Evolutionary conservation across 2,888 invertebrate species (phyloP).

Genomic region (Cosmopolites sordidus): DNA sequence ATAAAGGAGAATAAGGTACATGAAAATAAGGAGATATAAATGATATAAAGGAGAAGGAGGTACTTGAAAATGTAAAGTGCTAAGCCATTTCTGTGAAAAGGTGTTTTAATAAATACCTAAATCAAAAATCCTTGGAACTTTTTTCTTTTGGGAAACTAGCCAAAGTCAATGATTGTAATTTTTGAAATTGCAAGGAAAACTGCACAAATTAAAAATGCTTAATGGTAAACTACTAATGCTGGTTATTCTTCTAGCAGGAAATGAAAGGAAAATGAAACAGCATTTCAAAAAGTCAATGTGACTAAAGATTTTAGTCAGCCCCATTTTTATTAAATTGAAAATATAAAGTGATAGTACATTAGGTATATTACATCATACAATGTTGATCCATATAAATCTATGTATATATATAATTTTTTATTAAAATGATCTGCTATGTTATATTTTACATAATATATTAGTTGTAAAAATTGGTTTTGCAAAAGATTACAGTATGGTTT

Average conservation of each 20-base stretch:
- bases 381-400: conserved; percentile 46
- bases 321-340: conserved; percentile 45
- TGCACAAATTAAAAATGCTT: too few relatives aligned
- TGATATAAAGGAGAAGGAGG: too few relatives aligned
- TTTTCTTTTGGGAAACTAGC: too few relatives aligned
- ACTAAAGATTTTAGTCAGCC: conserved; percentile 46
- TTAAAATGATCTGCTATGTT: conserved; percentile 5
- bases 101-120: too few relatives aligned
- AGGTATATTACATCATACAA: conserved; percentile 33
- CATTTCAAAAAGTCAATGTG: conserved; percentile 44
- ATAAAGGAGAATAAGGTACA: too few relatives aligned
- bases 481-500: conserved; percentile 33
- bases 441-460: conserved; percentile 7
- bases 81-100: too few relatives aligned
- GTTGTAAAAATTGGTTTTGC: conserved; percentile 28
- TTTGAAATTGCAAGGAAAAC: too few relatives aligned
- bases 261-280: conserved; percentile 32
- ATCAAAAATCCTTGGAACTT: too few relatives aligned
- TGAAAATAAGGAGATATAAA: too few relatives aligned
- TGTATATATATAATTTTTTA: conserved; percentile 37
- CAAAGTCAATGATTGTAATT: too few relatives aligned
- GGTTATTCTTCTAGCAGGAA: neutral
- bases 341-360: conserved; percentile 45
- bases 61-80: too few relatives aligned
- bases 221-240: too few relatives aligned